Percentiles rank a stretch among this genome's conserved stretches.
Conservation (phyloP, 2,888 invertebrate genomes). For the Incurvaria masculella region DNA sequence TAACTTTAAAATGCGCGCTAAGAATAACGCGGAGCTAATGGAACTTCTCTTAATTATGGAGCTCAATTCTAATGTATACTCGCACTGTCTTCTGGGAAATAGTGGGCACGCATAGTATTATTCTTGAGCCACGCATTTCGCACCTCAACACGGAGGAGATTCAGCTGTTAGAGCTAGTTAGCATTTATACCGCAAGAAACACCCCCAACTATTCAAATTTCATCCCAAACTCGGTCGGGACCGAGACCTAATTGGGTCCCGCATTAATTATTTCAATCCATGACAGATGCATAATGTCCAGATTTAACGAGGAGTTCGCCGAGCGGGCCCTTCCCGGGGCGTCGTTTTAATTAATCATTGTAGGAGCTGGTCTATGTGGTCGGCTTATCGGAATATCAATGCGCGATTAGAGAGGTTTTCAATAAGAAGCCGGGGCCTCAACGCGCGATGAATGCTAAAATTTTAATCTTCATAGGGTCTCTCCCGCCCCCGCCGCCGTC, state of each 20-base stretch:
- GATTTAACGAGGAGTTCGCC: background rate
- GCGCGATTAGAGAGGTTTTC: constrained; percentile 1
- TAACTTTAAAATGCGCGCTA: no score
- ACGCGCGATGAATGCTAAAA: constrained; percentile 16
- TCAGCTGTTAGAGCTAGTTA: no score
- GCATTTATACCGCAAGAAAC: background rate
- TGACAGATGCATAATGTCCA: background rate
- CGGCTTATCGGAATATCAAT: constrained; percentile 4
- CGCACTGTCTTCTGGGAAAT: no score
- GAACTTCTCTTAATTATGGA: no score
- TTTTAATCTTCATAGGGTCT: constrained; percentile 16
- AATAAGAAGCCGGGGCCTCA: constrained; percentile 3
- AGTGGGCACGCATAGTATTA: no score
- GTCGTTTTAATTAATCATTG: constrained; percentile 1
- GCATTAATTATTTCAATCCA: constrained; percentile 2
- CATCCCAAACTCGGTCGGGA: background rate
- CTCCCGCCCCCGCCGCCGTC: constrained; percentile 6
- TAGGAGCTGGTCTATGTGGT: background rate
- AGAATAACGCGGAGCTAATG: no score
- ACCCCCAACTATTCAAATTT: background rate
- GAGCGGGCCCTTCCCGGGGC: background rate
- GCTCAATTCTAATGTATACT: no score
- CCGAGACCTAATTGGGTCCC: background rate
- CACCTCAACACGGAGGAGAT: no score
- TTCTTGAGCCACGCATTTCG: no score